Evolutionary conservation across 2,113 vertebrate genomes (phyloP).

Genomic region (Gallinago media): DNA sequence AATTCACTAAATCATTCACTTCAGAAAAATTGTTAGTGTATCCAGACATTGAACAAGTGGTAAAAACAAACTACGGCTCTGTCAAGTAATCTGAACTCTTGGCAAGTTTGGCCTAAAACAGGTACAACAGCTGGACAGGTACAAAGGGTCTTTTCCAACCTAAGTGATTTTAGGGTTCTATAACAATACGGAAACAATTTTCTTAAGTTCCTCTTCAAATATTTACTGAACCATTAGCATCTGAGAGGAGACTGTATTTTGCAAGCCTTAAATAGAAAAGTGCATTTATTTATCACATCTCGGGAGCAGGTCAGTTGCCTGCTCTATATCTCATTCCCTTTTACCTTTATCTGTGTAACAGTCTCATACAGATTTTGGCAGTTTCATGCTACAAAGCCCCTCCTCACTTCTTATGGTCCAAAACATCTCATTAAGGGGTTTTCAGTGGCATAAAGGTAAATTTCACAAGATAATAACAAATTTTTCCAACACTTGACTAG

Average conservation of each 20-base stretch:
- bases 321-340: not conserved
- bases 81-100: not conserved
- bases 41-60: not conserved
- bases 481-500: not conserved
- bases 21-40: not conserved
- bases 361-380: not conserved
- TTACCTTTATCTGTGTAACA: not conserved
- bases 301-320: not conserved
- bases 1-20: not conserved
- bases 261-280: not conserved
- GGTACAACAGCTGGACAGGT: not conserved
- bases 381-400: not conserved
- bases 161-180: not conserved
- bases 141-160: not conserved
- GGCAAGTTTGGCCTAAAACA: not conserved
- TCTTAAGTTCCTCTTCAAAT: not conserved
- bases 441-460: not conserved
- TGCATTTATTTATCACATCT: not conserved
- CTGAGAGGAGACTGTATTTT: not conserved
- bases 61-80: not conserved
- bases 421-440: not conserved
- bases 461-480: not conserved
- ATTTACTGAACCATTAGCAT: not conserved
- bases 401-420: not conserved
- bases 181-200: not conserved